Conservation (phyloP, 2,797 vertebrate species). For the Lycodopsis pacificus region DNA sequence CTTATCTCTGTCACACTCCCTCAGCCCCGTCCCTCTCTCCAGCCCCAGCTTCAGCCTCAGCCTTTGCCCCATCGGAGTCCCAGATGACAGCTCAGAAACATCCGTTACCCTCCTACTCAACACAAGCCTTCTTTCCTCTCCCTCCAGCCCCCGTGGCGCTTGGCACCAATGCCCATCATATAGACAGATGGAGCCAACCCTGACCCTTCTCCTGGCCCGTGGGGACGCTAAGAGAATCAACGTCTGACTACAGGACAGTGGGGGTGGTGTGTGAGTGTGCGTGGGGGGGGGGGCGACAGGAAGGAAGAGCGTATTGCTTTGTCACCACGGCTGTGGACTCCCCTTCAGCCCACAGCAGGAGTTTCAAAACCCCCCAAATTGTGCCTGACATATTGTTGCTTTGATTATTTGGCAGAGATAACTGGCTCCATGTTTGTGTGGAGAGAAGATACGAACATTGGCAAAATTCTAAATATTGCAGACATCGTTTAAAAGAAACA, state of each 20-base stretch:
- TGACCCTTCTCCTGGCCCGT: constrained; percentile 77
- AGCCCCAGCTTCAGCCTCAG: constrained; percentile 35
- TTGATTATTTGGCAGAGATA: constrained; percentile 44
- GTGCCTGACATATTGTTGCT: constrained; percentile 40
- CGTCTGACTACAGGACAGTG: constrained; percentile 66
- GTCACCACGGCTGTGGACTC: constrained; percentile 65
- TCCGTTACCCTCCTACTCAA: constrained; percentile 63
- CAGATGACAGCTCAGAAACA: constrained; percentile 75
- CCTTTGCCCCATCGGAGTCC: constrained; percentile 53
- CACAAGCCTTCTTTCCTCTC: constrained; percentile 66
- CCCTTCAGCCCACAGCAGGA: constrained; percentile 45
- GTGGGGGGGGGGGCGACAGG: constrained; percentile 40
- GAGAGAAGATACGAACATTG: constrained; percentile 23
- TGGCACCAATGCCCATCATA: constrained; percentile 79
- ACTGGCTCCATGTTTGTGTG: constrained; percentile 23
- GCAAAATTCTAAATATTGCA: constrained; percentile 35
- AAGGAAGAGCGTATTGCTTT: constrained; percentile 60
- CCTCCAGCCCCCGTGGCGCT: constrained; percentile 71
- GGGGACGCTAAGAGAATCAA: constrained; percentile 71
- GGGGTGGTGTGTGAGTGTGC: constrained; percentile 24
- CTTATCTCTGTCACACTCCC: constrained; percentile 29
- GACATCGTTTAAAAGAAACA: constrained; percentile 33
- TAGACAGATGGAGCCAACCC: constrained; percentile 83
- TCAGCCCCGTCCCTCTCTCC: constrained; percentile 1
- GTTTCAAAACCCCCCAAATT: constrained; percentile 39